Evolutionary conservation across 2,113 vertebrate genomes (phyloP).

Genomic region (Tursiops truncatus): DNA sequence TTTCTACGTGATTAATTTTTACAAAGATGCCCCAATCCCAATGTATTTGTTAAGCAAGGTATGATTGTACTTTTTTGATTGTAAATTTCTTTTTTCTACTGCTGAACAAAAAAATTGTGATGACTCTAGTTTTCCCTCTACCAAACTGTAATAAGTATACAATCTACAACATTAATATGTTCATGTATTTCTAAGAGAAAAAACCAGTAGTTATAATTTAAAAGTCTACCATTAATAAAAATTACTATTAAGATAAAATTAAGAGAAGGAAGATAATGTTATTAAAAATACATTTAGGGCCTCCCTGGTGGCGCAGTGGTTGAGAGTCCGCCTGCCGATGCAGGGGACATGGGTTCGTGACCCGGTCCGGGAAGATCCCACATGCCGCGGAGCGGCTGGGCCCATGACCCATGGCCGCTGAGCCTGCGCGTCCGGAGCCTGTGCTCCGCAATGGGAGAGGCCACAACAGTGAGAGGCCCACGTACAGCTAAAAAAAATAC

Average conservation of each 20-base stretch:
- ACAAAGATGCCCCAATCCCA: background rate
- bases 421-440: too few relatives aligned
- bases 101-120: background rate
- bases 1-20: background rate
- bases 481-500: background rate
- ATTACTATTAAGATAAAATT: background rate
- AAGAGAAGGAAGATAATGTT: background rate
- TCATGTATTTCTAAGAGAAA: background rate
- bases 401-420: too few relatives aligned
- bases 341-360: too few relatives aligned
- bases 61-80: background rate
- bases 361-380: too few relatives aligned
- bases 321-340: too few relatives aligned
- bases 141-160: background rate
- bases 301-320: too few relatives aligned
- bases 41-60: background rate
- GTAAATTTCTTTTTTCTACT: background rate
- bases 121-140: background rate
- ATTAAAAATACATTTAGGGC: conserved; percentile 7
- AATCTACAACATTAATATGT: background rate
- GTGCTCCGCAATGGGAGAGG: too few relatives aligned
- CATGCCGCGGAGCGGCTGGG: too few relatives aligned
- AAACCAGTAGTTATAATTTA: background rate
- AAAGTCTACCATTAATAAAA: background rate
- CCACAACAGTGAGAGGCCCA: too few relatives aligned